Percentiles rank a stretch among this genome's conserved stretches.
Evolutionary conservation across 2,797 vertebrate species (phyloP).

Genomic region (Uromys caudimaculatus): DNA sequence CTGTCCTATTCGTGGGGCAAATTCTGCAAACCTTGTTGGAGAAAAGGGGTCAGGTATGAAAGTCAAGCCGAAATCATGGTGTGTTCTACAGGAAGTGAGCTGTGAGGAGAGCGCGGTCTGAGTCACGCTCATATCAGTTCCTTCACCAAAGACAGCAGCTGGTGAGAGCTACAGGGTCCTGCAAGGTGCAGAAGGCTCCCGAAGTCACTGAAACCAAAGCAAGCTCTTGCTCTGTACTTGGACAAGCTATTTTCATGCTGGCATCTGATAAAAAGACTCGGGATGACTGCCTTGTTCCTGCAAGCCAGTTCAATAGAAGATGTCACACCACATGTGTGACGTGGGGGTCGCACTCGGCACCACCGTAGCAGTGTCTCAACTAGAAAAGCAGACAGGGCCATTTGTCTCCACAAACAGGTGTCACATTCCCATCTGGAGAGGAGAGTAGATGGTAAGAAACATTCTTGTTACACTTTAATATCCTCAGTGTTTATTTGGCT

Average conservation of each 20-base stretch:
- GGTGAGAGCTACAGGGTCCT: background rate
- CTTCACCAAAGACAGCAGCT: background rate
- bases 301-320: constrained; percentile 67
- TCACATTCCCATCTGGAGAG: constrained; percentile 70
- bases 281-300: constrained; percentile 66
- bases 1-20: background rate
- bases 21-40: constrained; percentile 13
- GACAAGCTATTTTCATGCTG: constrained; percentile 63
- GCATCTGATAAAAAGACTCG: constrained; percentile 63
- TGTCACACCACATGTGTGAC: constrained; percentile 67
- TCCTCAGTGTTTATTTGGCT: constrained; percentile 83
- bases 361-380: constrained; percentile 39
- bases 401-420: constrained; percentile 74
- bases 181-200: constrained; percentile 19
- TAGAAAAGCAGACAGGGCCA: constrained; percentile 57
- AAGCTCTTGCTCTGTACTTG: constrained; percentile 26
- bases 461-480: constrained; percentile 69
- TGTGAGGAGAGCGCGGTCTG: background rate
- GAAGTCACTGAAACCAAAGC: constrained; percentile 25
- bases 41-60: background rate
- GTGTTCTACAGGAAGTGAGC: background rate
- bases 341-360: background rate
- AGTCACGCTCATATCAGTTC: background rate
- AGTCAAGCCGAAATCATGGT: background rate
- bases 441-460: constrained; percentile 26